These are phyloP conservation scores for Pseudorhiza aurosa DNA, from an alignment of 30 jellyfish, hydroid and myxozoan species.

Conservation along the genomic window DNA sequence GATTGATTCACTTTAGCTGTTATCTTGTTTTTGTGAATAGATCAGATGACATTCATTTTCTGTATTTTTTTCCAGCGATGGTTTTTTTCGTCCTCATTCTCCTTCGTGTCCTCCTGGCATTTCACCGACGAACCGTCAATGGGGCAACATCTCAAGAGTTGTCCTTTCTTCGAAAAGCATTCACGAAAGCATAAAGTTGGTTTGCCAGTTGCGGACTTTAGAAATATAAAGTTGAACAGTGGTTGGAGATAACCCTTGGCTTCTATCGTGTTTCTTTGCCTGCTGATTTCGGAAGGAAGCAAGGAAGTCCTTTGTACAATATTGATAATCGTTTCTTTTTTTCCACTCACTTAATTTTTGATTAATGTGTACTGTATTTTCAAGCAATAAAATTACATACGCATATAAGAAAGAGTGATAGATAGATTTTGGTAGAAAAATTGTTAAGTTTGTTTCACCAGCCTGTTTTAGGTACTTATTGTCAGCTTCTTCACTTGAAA, in stretches of 20 bases:
- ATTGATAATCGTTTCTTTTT: too few relatives aligned
- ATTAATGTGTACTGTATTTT: too few relatives aligned
- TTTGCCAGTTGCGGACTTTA: conserved; percentile 13
- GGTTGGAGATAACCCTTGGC: conserved; percentile 18
- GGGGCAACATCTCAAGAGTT: conserved; percentile 70
- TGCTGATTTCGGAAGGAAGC: neutral
- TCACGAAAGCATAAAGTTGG: neutral
- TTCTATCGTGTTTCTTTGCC: neutral
- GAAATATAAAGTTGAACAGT: conserved; percentile 2
- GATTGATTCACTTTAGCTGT: too few relatives aligned
- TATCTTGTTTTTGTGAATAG: too few relatives aligned
- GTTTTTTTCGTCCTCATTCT: conserved; percentile 77
- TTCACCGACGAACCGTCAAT: conserved; percentile 76
- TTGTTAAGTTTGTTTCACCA: too few relatives aligned
- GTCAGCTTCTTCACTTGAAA: too few relatives aligned
- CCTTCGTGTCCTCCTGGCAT: conserved; percentile 66
- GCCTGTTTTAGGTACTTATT: too few relatives aligned
- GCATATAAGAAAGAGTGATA: too few relatives aligned
- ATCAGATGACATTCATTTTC: too few relatives aligned
- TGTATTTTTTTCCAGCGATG: conserved; percentile 60
- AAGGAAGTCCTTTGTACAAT: neutral
- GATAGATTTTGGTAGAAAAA: too few relatives aligned
- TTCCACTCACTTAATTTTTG: too few relatives aligned
- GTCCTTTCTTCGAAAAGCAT: conserved; percentile 72
- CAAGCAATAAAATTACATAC: too few relatives aligned